Evolutionary conservation across 2,797 vertebrate species (phyloP).

Genomic region (Pipistrellus nathusii): DNA sequence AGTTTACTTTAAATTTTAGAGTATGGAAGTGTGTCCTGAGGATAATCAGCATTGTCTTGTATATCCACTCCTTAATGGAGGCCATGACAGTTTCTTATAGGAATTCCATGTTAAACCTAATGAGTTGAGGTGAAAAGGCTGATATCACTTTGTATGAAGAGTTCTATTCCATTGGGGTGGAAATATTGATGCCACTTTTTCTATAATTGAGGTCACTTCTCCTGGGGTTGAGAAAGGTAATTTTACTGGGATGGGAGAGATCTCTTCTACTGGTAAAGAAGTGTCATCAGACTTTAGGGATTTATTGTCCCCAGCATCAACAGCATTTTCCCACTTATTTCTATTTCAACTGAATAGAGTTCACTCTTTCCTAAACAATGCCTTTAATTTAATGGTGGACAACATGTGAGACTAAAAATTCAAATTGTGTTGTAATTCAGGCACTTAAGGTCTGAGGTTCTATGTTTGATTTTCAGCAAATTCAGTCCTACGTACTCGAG

Average conservation of each 20-base stretch:
- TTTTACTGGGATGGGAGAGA: background rate
- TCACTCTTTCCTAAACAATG: background rate
- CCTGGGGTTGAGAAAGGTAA: background rate
- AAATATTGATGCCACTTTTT: background rate
- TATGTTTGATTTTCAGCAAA: background rate
- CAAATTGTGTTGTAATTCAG: background rate
- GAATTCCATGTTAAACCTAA: background rate
- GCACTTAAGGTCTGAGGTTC: background rate
- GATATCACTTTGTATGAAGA: background rate
- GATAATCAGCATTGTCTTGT: background rate
- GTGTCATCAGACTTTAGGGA: background rate
- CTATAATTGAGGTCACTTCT: background rate
- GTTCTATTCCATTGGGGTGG: background rate
- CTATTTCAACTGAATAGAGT: background rate
- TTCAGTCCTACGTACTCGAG: background rate
- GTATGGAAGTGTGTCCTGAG: background rate
- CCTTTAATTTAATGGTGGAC: background rate
- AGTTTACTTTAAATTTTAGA: background rate
- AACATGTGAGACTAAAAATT: background rate
- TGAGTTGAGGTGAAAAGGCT: background rate
- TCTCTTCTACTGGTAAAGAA: background rate
- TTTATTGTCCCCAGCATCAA: background rate
- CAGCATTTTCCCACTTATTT: background rate
- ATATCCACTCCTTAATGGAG: background rate
- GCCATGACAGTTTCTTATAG: background rate